A percentile compares a stretch with the other conserved stretches of the same genome.
Conservation (phyloP, 2,888 invertebrate species). For the Quadriops clusia region DNA sequence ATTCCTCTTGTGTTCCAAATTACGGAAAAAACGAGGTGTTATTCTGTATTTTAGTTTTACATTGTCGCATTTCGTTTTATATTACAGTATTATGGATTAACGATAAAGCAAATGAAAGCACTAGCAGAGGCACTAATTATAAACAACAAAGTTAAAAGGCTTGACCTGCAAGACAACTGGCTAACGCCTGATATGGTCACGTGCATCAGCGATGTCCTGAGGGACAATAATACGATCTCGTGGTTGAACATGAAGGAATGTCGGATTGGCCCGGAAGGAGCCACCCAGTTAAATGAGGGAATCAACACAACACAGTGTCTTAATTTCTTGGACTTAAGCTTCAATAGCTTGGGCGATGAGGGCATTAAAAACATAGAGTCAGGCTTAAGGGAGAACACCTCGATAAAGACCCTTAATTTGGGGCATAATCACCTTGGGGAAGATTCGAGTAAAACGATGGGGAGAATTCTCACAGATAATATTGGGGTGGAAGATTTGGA, state of each 20-base stretch:
- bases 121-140: constrained; percentile 29
- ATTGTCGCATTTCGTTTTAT: too few species aligned
- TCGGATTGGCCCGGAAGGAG: constrained; percentile 35
- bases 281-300: constrained; percentile 29
- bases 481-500: constrained; percentile 36
- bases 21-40: not conserved
- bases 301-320: constrained; percentile 28
- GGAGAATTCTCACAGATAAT: constrained; percentile 33
- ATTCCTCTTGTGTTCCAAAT: not conserved
- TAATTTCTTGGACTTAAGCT: constrained; percentile 33
- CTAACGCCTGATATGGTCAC: constrained; percentile 30
- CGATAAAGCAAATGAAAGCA: constrained; percentile 28
- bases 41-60: not conserved
- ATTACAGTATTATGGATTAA: constrained; percentile 31
- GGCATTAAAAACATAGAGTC: constrained; percentile 31
- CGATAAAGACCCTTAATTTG: constrained; percentile 35
- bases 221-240: constrained; percentile 29
- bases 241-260: constrained; percentile 34
- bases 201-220: constrained; percentile 32
- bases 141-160: constrained; percentile 28
- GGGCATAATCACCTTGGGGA: constrained; percentile 41
- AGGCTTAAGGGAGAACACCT: constrained; percentile 28
- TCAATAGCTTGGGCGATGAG: constrained; percentile 36
- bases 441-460: constrained; percentile 30
- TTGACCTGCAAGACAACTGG: constrained; percentile 36